Percentiles rank a stretch among this genome's conserved stretches.
Conservation (phyloP, 1,140 invertebrate species). For the Drosophila murphyi region DNA sequence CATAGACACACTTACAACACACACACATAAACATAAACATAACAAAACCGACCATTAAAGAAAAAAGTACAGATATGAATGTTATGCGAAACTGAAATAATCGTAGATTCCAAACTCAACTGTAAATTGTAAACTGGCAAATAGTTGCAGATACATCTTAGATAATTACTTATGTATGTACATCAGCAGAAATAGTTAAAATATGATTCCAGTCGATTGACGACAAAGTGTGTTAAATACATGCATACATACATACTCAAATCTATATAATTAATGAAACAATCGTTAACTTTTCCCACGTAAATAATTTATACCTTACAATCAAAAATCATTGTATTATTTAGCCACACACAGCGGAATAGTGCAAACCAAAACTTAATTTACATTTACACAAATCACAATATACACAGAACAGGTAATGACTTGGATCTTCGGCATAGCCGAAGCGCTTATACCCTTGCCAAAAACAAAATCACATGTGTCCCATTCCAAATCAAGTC, state of each 20-base stretch:
- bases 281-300: constrained; percentile 80
- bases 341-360: constrained; percentile 49
- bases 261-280: constrained; percentile 45
- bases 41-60: constrained; percentile 7
- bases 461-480: not conserved
- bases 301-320: constrained; percentile 67
- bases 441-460: constrained; percentile 32
- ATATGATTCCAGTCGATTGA: constrained; percentile 40
- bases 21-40: constrained; percentile 25
- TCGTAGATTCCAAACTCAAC: constrained; percentile 36
- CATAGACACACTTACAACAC: constrained; percentile 20
- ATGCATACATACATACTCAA: constrained; percentile 3
- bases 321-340: constrained; percentile 75
- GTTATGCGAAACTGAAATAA: constrained; percentile 29
- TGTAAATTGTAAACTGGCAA: constrained; percentile 78
- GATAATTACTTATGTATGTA: constrained; percentile 22
- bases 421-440: constrained; percentile 15
- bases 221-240: constrained; percentile 11
- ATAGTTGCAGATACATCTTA: constrained; percentile 49
- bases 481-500: not conserved
- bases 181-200: constrained; percentile 46
- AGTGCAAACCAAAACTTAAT: constrained; percentile 32
- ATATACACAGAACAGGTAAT: constrained; percentile 19
- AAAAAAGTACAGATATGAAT: constrained; percentile 23
- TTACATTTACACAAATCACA: constrained; percentile 11